These are phyloP conservation scores for Phrynosoma blainvillii DNA, from an alignment of 2,113 vertebrate species.

Conservation along the genomic window DNA sequence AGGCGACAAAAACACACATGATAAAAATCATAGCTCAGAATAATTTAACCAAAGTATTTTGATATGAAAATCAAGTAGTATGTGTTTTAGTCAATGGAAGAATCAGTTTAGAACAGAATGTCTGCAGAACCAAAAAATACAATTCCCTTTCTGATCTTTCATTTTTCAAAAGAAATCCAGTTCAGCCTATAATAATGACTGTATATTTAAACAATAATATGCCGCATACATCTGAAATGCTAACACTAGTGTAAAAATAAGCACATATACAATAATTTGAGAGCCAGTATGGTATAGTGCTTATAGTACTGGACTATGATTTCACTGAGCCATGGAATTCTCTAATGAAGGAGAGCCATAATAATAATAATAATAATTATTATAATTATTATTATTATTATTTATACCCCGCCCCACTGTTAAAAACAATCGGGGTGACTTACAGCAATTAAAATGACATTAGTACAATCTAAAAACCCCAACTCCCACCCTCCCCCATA, in stretches of 20 bases:
- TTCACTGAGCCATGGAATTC: background rate
- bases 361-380: no score
- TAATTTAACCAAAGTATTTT: background rate
- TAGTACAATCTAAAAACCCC: no score
- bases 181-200: background rate
- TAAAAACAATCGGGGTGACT: no score
- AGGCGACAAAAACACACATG: background rate
- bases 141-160: no score
- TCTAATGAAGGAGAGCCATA: no score
- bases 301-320: no score
- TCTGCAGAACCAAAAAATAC: background rate
- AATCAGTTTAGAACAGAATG: background rate
- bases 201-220: background rate
- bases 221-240: background rate
- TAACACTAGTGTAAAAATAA: background rate
- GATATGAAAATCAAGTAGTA: background rate
- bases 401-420: no score
- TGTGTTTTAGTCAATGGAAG: background rate
- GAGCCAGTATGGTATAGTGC: no score
- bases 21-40: background rate
- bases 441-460: no score
- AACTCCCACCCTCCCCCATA: no score
- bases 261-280: background rate
- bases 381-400: no score
- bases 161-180: no score